Evolutionary conservation across 2,797 vertebrate species (phyloP), one percentile per base, ranked within the genome.

Genomic region (Masticophis lateralis): DNA sequence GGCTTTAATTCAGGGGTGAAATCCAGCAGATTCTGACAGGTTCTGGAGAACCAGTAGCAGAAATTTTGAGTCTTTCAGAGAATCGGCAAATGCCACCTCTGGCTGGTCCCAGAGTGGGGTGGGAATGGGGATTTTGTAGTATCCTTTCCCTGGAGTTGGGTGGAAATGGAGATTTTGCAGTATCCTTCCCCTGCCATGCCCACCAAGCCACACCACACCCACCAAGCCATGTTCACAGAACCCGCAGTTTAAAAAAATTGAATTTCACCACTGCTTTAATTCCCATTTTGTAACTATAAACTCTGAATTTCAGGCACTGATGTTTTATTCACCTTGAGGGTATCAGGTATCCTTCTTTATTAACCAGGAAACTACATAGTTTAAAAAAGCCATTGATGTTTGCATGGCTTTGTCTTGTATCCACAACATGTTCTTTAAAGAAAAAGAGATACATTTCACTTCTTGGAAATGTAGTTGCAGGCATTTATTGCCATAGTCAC

Each of bases 401-500:
- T 28, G 6, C 60, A 88, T 9, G 2, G 47, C 28, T 53, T 14
- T 87, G 27, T 53, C 69, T 32, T 8, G 2, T 37, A 90, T 1
- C 55, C 51, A 90, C 55, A 79, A 27, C 74, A 20, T 18, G 61
- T 91, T 93, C 63, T 53, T 79, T 60, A 55, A 87, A 83, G 90
- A 59, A 32, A 43, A 91, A 91, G 61, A 69, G 51, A 87, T 90
- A n/a, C 10, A 47, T 43, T 90, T 90, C 60, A 25, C 13, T 55
- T 88, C 47, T 79, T 60, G 69, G 47, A 63, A 43, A 56, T n/a
- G 22, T 56, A 27, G 47, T 47, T 51, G 32, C 47, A 37, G 92
- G 92, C 90, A 55, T 91, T 91, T 91, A 86, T 91, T 93, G 55
- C 43, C 83, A 18, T 32, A 79, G 60, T 88, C 59, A 25, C 79